phyloP scores from a whole-genome alignment of 2,888 invertebrate species.

The Thyatira batis region DNA sequence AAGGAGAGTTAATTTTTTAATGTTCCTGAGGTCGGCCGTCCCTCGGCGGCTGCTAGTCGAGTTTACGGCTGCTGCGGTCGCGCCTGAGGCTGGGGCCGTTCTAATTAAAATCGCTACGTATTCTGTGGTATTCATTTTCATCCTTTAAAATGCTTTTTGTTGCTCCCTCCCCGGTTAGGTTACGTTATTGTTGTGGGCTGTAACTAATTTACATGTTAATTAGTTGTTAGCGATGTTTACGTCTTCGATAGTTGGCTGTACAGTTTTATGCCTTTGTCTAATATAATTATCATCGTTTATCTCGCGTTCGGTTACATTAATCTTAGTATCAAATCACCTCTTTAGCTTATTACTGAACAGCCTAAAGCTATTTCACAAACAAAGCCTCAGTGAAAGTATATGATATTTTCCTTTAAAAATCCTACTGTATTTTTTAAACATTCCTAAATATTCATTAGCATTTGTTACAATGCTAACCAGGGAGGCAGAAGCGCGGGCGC shows the following conservation, averaged over 20 bases:
- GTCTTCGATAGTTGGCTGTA: conserved; percentile 35
- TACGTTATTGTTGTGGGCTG: conserved; percentile 73
- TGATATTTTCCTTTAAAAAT: conserved; percentile 32
- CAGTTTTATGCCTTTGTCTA: conserved; percentile 36
- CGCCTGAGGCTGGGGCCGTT: conserved; percentile 66
- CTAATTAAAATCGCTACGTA: conserved; percentile 79
- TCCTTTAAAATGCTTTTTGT: conserved; percentile 76
- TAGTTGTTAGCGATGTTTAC: conserved; percentile 60
- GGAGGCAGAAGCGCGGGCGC: conserved; percentile 64
- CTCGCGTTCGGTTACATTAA: conserved; percentile 4
- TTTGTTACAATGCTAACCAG: conserved; percentile 70
- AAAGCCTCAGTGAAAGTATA: conserved; percentile 6
- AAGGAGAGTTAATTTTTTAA: conserved; percentile 51
- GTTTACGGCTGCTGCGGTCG: conserved; percentile 64
- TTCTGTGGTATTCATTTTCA: conserved; percentile 76
- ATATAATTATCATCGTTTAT: conserved; percentile 25
- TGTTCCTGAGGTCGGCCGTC: conserved; percentile 22
- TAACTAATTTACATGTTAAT: conserved; percentile 80
- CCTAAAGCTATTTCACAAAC: conserved; percentile 13
- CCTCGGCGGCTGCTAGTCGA: conserved; percentile 47
- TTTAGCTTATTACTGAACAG: conserved; percentile 17
- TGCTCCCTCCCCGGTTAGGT: conserved; percentile 62
- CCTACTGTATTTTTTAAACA: conserved; percentile 49
- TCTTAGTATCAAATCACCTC: neutral
- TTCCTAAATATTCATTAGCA: conserved; percentile 71